These are phyloP conservation scores for Pyxicephalus adspersus DNA, from an alignment of 2,113 vertebrate species.

Conservation along the genomic window DNA sequence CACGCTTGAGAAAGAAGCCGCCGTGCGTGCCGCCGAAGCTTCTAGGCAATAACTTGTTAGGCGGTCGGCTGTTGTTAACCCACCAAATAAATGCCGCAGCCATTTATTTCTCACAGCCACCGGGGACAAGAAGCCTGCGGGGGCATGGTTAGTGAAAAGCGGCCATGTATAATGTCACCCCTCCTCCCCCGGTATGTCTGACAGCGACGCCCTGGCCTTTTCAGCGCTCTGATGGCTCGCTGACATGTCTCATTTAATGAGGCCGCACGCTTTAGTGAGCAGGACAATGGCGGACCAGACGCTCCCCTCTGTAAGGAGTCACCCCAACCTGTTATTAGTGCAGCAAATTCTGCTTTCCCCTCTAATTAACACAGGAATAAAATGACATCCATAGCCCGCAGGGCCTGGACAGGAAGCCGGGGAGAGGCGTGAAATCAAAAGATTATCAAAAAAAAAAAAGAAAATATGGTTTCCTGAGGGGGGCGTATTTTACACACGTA, in stretches of 20 bases:
- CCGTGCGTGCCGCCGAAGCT: too few relatives aligned
- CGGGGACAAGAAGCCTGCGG: constrained; percentile 70
- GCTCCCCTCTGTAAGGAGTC: constrained; percentile 73
- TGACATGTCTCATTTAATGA: constrained; percentile 79
- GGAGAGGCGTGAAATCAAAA: too few relatives aligned
- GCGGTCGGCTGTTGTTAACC: too few relatives aligned
- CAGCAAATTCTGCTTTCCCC: background rate
- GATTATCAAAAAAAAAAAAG: too few relatives aligned
- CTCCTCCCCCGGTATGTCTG: constrained; percentile 66
- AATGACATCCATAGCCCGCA: background rate
- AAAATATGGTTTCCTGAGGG: too few relatives aligned
- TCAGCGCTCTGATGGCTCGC: constrained; percentile 71
- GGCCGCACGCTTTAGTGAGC: constrained; percentile 74
- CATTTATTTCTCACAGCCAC: constrained; percentile 60
- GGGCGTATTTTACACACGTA: too few relatives aligned
- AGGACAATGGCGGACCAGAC: constrained; percentile 67
- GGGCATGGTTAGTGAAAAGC: constrained; percentile 69
- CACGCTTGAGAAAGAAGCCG: too few relatives aligned
- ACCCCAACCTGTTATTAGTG: constrained; percentile 20
- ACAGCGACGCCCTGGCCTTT: constrained; percentile 69
- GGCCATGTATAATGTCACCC: constrained; percentile 69
- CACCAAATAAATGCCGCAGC: constrained; percentile 45
- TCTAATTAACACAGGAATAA: background rate
- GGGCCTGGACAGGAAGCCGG: too few relatives aligned
- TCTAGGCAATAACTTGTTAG: too few relatives aligned